Percentiles rank a stretch among this genome's conserved stretches.
Evolutionary conservation across 2,113 vertebrate species (phyloP).

Genomic region (Seriola rivoliana): DNA sequence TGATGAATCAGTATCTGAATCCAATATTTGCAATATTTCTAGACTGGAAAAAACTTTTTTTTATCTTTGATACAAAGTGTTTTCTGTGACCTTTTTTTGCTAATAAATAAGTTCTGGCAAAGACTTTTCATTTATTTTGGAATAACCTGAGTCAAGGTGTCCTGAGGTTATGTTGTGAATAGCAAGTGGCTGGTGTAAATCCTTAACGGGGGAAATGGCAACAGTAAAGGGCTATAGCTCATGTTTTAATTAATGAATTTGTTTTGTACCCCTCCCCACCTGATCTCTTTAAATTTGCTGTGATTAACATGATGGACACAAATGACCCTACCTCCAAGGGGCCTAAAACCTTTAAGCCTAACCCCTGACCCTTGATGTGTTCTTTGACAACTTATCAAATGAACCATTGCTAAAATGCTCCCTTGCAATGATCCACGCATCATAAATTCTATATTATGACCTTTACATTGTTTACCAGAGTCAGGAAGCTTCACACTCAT

Average conservation of each 20-base stretch:
- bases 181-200: neutral
- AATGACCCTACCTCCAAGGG: neutral
- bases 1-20: neutral
- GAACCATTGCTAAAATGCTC: neutral
- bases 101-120: neutral
- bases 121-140: constrained; percentile 2
- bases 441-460: constrained; percentile 10
- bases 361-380: neutral
- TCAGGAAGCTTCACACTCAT: constrained; percentile 1
- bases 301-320: neutral
- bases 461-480: constrained; percentile 17
- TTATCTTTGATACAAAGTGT: neutral
- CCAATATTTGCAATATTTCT: neutral
- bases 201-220: neutral
- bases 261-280: neutral
- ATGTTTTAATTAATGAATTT: constrained; percentile 1
- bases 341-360: neutral
- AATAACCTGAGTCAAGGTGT: neutral
- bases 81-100: neutral
- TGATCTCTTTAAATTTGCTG: neutral
- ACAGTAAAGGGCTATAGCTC: neutral
- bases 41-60: neutral
- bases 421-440: neutral
- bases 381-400: neutral
- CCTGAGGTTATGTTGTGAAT: neutral